phyloP scores from a whole-genome alignment of 2,888 invertebrate genomes.

The Conistra vaccinii region DNA sequence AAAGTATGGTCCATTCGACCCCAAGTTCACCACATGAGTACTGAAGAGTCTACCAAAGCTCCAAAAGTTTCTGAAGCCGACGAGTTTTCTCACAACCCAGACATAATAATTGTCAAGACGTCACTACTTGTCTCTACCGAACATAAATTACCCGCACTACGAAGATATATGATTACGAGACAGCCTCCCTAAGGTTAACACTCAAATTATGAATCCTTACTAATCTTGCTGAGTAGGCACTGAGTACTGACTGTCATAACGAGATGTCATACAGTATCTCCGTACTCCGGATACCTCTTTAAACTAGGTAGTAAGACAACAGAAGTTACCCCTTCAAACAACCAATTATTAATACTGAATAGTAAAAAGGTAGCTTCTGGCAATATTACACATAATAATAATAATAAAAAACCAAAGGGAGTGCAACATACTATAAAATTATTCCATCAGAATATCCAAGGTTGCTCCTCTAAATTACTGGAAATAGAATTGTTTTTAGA shows the following conservation, averaged over 20 bases:
- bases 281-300: too few species aligned
- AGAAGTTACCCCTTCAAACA: too few species aligned
- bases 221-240: slow-evolving; percentile 18
- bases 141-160: slow-evolving; percentile 15
- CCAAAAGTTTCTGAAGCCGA: neutral
- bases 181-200: slow-evolving; percentile 14
- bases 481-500: too few species aligned
- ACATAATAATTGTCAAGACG: slow-evolving; percentile 34
- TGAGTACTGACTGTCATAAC: neutral
- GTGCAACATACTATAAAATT: too few species aligned
- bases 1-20: neutral
- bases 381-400: too few species aligned
- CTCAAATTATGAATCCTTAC: slow-evolving; percentile 24
- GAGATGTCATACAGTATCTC: neutral
- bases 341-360: too few species aligned
- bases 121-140: slow-evolving; percentile 22
- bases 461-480: too few species aligned
- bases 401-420: too few species aligned
- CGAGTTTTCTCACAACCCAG: neutral
- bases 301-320: too few species aligned
- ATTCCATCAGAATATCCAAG: too few species aligned
- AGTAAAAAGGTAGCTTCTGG: too few species aligned
- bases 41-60: neutral
- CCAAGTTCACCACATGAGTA: neutral
- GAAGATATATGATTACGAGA: slow-evolving; percentile 23